Percentiles rank a stretch among this genome's conserved stretches.
Evolutionary conservation across 53 echinoderm and acorn worm species (phyloP).

Genomic region (Crossaster papposus): DNA sequence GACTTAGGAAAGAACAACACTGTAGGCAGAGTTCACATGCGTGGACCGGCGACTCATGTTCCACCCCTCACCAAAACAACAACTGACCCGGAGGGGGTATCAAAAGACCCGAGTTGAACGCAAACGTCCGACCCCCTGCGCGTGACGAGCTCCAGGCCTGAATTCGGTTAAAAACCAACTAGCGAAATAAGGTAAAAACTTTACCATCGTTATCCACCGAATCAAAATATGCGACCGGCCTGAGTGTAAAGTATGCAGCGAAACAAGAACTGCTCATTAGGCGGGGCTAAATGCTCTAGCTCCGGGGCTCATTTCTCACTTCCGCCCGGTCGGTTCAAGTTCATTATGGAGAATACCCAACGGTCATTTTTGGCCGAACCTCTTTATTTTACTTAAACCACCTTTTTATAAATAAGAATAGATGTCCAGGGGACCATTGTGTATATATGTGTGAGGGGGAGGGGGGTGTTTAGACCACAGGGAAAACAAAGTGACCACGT

Average conservation of each 20-base stretch:
- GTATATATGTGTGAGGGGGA: too few relatives aligned
- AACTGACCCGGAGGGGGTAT: background rate
- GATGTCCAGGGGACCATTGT: background rate
- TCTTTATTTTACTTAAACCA: background rate
- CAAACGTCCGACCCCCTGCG: slow-evolving; percentile 28
- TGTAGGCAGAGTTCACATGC: background rate
- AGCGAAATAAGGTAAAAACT: background rate
- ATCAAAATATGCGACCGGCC: background rate
- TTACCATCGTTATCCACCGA: background rate
- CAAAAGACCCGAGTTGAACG: background rate
- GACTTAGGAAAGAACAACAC: slow-evolving; percentile 10
- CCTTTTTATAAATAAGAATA: background rate
- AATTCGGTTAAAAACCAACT: background rate
- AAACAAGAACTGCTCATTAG: slow-evolving; percentile 9
- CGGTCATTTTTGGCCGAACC: background rate
- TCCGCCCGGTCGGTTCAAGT: slow-evolving; percentile 30
- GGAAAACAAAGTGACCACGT: background rate
- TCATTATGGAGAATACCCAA: background rate
- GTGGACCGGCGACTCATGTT: background rate
- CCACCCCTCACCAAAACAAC: background rate
- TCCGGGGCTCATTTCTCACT: slow-evolving; percentile 31
- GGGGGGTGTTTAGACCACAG: background rate
- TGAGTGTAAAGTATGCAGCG: background rate
- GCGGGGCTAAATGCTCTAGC: background rate
- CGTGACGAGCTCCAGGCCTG: slow-evolving; percentile 38